Evolutionary conservation across 2,797 vertebrate species (phyloP), one percentile per base, ranked within the genome.

Genomic region (Fratercula arctica): DNA sequence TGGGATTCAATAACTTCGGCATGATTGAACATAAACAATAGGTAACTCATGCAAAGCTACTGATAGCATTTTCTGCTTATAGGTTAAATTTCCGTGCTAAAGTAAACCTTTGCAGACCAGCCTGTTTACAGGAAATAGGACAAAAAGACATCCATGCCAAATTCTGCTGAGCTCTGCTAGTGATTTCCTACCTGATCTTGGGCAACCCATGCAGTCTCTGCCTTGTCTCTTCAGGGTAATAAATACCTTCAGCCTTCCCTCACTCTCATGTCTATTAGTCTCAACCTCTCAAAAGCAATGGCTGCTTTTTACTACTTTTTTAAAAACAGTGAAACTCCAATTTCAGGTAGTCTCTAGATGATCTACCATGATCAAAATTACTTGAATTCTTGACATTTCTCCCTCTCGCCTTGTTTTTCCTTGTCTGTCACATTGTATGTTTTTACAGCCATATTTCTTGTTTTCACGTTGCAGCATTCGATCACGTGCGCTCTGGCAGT

Each of bases 401-500:
- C n/a, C 39, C 25, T 56, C n/a, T 46, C 33, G 16, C n/a, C 31
- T 70, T 43, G 45, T 39, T 92, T 87, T 76, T n/a, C 35, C 48
- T 53, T 64, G 29, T 23, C 25, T 57, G n/a, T 33, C 53, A 51
- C 4, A 1, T 11, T 41, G 37, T n/a, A 54, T 37, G 16, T 54
- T 77, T 83, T 67, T 39, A 59, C 51, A 92, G 31, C 29, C 17
- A 2, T 41, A 33, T 35, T 74, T 93, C 43, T 53, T 54, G 45
- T 41, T 90, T 86, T 45, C 51, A 6, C 35, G 3, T 11, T 29
- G 45, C 46, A 88, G 53, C 25, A 29, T 31, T 37, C 37, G 46
- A 53, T 88, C 41, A 68, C 0, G 2, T 0, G 2, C 0, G 3
- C 19, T 79, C 48, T 6, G 41, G n/a, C 43, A 59, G 31, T 3